These are phyloP conservation scores for Tortrix viridana DNA, from an alignment of 2,888 invertebrate species.

Conservation along the genomic window DNA sequence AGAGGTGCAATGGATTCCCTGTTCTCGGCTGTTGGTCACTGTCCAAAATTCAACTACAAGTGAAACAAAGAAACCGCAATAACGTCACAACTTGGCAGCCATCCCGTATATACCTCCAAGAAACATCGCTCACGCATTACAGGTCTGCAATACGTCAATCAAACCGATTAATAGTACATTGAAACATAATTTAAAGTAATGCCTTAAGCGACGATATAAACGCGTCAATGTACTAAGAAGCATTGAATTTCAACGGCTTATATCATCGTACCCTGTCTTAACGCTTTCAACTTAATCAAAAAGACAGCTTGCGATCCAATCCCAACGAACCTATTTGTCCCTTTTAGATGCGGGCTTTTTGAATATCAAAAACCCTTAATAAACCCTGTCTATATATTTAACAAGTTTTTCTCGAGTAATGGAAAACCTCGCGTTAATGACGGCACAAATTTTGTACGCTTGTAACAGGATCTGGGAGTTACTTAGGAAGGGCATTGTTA, in stretches of 20 bases:
- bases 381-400: slow-evolving; percentile 45
- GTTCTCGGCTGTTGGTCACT: background rate
- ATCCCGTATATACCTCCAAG: background rate
- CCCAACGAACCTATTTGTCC: slow-evolving; percentile 37
- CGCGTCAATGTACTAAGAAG: too few species aligned
- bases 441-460: slow-evolving; percentile 51
- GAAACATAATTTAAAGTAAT: too few species aligned
- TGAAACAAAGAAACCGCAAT: background rate
- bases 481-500: slow-evolving; percentile 47
- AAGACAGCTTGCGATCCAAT: slow-evolving; percentile 27
- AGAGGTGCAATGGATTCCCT: too few species aligned
- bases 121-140: slow-evolving; percentile 1
- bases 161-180: too few species aligned
- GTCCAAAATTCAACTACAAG: background rate
- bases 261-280: slow-evolving; percentile 4
- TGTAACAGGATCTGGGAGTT: slow-evolving; percentile 45
- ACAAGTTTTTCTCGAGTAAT: slow-evolving; percentile 41
- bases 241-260: too few species aligned
- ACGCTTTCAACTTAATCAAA: slow-evolving; percentile 28
- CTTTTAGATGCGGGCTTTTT: slow-evolving; percentile 26
- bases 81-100: background rate
- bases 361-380: slow-evolving; percentile 43
- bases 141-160: too few species aligned
- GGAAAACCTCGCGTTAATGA: slow-evolving; percentile 47
- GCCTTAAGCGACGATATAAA: too few species aligned